Conservation (phyloP, 2,113 vertebrate species). For the Mixornis gularis region DNA sequence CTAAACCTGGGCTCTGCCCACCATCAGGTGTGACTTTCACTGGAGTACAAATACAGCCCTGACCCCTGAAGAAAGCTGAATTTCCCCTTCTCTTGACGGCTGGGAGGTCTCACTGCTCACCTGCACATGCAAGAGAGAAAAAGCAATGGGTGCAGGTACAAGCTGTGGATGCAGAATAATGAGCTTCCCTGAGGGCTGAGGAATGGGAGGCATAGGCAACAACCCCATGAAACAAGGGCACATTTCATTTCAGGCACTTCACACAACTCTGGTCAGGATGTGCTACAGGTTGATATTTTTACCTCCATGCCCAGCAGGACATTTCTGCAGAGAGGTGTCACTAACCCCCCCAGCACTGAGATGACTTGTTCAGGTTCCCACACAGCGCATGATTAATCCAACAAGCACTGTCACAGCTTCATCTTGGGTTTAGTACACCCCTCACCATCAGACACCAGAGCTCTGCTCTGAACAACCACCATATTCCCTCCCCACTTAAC, state of each 20-base stretch:
- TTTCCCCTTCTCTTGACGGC: not conserved
- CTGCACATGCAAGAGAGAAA: not conserved
- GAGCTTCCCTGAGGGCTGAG: not conserved
- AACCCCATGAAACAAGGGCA: not conserved
- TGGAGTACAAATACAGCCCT: not conserved
- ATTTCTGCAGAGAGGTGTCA: not conserved
- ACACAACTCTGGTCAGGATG: accelerated
- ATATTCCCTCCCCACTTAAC: not conserved
- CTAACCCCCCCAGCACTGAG: not conserved
- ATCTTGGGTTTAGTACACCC: not conserved
- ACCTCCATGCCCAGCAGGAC: not conserved
- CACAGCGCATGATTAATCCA: not conserved
- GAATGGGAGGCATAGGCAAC: not conserved
- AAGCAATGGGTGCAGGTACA: not conserved
- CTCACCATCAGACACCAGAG: not conserved
- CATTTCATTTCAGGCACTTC: not conserved
- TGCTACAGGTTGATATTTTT: not conserved
- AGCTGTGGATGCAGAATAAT: not conserved
- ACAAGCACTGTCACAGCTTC: not conserved
- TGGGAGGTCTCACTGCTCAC: not conserved
- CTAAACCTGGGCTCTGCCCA: not conserved
- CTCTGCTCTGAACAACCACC: not conserved
- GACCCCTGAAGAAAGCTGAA: not conserved
- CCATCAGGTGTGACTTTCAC: not conserved
- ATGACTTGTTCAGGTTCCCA: not conserved